phyloP scores from a whole-genome alignment of 2,888 invertebrate species.

The Drosophila suboccidentalis region DNA sequence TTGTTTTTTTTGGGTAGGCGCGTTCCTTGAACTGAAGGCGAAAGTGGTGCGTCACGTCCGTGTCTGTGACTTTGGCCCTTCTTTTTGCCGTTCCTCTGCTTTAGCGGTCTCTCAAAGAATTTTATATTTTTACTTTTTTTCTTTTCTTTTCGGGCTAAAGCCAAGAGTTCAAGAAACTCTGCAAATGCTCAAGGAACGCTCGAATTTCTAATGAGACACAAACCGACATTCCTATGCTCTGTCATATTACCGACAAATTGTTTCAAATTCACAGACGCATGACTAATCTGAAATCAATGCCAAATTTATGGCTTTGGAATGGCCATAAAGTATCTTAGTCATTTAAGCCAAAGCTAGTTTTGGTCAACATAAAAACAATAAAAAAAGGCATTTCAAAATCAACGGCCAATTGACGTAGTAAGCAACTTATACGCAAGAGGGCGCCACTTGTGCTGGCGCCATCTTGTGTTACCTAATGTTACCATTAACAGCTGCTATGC shows the following conservation, averaged over 20 bases:
- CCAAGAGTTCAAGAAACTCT: slow-evolving; percentile 74
- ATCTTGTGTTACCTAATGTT: slow-evolving; percentile 3
- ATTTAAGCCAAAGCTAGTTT: slow-evolving; percentile 17
- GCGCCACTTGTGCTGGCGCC: slow-evolving; percentile 14
- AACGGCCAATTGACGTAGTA: slow-evolving; percentile 1
- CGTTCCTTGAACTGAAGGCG: slow-evolving; percentile 70
- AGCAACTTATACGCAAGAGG: background rate
- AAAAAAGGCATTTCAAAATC: slow-evolving; percentile 9
- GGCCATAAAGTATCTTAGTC: slow-evolving; percentile 34
- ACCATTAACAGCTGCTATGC: slow-evolving; percentile 26
- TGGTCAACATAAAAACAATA: slow-evolving; percentile 39
- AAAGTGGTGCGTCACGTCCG: slow-evolving; percentile 68
- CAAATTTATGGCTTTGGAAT: slow-evolving; percentile 23
- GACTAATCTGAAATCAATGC: slow-evolving; percentile 40
- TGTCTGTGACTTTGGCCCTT: slow-evolving; percentile 56
- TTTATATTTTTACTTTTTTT: slow-evolving; percentile 17
- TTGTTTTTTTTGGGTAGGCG: slow-evolving; percentile 46
- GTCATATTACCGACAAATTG: slow-evolving; percentile 6
- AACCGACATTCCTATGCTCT: slow-evolving; percentile 57
- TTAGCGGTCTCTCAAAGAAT: slow-evolving; percentile 46
- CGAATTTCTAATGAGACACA: slow-evolving; percentile 64
- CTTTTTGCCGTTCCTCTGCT: slow-evolving; percentile 57
- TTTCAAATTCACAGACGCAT: slow-evolving; percentile 22
- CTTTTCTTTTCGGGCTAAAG: slow-evolving; percentile 17
- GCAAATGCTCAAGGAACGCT: slow-evolving; percentile 43